phyloP scores from a whole-genome alignment of 2,888 invertebrate genomes.

The Pterobdella sp. region DNA sequence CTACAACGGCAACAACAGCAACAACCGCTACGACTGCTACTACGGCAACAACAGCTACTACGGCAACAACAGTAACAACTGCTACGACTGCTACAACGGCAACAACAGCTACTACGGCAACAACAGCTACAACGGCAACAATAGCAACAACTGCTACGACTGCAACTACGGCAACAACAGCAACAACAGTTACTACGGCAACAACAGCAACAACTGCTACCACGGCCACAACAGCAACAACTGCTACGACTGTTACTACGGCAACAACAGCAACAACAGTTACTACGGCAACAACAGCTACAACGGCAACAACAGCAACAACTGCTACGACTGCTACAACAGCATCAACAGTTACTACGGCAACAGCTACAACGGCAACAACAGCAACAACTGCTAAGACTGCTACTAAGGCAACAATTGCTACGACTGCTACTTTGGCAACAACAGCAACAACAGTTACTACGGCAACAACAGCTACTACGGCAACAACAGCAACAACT shows the following conservation, averaged over 20 bases:
- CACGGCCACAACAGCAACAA: too few species aligned
- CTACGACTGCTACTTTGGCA: background rate
- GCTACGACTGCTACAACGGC: too few species aligned
- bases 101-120: too few species aligned
- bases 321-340: background rate
- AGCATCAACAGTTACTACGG: too few species aligned
- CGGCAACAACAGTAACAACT: too few species aligned
- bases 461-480: background rate
- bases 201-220: too few species aligned
- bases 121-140: background rate
- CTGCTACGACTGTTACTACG: too few species aligned
- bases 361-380: background rate
- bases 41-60: too few species aligned
- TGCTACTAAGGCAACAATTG: background rate
- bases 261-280: too few species aligned
- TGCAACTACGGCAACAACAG: background rate
- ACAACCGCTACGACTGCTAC: too few species aligned
- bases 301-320: constrained; percentile 16
- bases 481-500: background rate
- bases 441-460: background rate
- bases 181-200: too few species aligned
- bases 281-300: background rate
- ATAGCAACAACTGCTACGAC: background rate
- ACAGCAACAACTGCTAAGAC: background rate
- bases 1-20: too few species aligned